These are phyloP conservation scores for Perca fluviatilis DNA, from an alignment of 2,113 vertebrate species.

Conservation along the genomic window DNA sequence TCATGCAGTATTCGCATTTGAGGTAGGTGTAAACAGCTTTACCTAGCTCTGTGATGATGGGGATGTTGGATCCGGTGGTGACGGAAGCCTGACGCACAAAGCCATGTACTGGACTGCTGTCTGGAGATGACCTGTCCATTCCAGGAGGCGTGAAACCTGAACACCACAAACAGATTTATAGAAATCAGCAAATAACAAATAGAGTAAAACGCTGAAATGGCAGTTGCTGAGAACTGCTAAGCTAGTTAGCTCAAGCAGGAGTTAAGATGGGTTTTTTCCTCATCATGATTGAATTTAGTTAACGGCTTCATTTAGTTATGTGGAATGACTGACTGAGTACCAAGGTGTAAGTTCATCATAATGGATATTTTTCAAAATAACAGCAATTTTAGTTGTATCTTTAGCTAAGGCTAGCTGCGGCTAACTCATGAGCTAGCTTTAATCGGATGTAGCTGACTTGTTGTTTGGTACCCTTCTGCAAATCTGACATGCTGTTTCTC, in stretches of 20 bases:
- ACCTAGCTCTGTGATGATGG: conserved; percentile 99
- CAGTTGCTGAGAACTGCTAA: background rate
- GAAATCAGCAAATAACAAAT: conserved; percentile 1
- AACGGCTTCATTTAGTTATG: background rate
- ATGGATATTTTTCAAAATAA: background rate
- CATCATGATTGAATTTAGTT: background rate
- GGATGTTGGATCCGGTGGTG: conserved; percentile 97
- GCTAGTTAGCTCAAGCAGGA: background rate
- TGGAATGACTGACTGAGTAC: background rate
- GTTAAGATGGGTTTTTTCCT: background rate
- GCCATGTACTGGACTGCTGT: conserved; percentile 98
- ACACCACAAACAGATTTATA: background rate
- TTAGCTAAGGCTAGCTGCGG: background rate
- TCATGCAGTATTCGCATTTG: conserved; percentile 35
- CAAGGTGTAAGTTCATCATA: background rate
- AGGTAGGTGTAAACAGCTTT: conserved; percentile 78
- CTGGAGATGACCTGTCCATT: conserved; percentile 98
- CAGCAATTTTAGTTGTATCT: background rate
- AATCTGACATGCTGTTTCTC: background rate
- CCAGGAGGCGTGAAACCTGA: conserved; percentile 98
- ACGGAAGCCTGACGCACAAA: conserved; percentile 95
- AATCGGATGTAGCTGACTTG: background rate
- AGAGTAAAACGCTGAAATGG: background rate
- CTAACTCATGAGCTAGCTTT: background rate
- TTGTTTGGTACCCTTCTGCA: background rate